Conservation (phyloP, 2,888 invertebrate species). For the Desoria tigrina region DNA sequence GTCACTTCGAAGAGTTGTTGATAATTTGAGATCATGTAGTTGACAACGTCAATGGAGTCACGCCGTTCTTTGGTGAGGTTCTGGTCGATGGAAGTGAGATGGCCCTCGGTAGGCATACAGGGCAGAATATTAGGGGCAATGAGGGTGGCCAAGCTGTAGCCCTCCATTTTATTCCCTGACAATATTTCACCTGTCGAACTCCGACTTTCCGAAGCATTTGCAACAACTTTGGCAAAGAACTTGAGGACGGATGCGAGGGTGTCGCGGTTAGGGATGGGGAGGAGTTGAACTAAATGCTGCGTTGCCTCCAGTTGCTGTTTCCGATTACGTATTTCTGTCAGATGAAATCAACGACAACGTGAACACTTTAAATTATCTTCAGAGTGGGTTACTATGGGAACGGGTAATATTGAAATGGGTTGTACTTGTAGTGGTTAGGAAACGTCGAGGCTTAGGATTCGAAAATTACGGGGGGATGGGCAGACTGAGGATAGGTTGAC, state of each 20-base stretch:
- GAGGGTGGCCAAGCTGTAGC: slow-evolving; percentile 84
- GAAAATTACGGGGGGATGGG: too few species aligned
- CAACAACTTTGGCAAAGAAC: slow-evolving; percentile 77
- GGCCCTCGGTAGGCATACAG: slow-evolving; percentile 65
- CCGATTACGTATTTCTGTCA: slow-evolving; percentile 75
- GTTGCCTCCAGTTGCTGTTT: slow-evolving; percentile 80
- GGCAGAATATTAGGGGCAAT: slow-evolving; percentile 93
- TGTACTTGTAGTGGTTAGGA: too few species aligned
- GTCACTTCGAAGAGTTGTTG: slow-evolving; percentile 69
- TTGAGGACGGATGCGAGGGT: slow-evolving; percentile 79
- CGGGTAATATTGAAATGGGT: too few species aligned
- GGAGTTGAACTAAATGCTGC: slow-evolving; percentile 77
- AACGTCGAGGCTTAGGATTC: too few species aligned
- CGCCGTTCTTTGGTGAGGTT: slow-evolving; percentile 74
- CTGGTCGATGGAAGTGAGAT: slow-evolving; percentile 41
- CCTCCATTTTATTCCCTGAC: slow-evolving; percentile 90
- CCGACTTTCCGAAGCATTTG: slow-evolving; percentile 69
- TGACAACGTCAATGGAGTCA: slow-evolving; percentile 87
- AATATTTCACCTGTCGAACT: slow-evolving; percentile 63
- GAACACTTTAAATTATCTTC: background rate
- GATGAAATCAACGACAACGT: background rate
- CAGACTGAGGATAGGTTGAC: too few species aligned
- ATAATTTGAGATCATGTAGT: slow-evolving; percentile 73
- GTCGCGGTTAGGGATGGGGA: slow-evolving; percentile 85
- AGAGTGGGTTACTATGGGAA: background rate